Evolutionary conservation across 1,140 invertebrate genomes (phyloP).

Genomic region (Leptonema lineaticorne): DNA sequence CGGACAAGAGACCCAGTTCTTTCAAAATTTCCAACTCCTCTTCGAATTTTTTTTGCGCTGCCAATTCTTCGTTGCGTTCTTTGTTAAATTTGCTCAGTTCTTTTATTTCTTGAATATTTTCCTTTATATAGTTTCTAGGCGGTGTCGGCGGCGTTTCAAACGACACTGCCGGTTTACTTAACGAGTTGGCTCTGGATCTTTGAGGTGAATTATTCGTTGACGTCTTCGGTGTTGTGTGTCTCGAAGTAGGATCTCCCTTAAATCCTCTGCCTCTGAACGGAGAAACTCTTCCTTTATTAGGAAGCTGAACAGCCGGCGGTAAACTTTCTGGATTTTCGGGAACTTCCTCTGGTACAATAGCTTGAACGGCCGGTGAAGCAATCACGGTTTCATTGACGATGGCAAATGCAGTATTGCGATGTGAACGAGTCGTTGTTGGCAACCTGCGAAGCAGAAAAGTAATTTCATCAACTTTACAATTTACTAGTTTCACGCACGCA

Average conservation of each 20-base stretch:
- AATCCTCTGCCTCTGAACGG: constrained; percentile 56
- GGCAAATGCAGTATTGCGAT: constrained; percentile 52
- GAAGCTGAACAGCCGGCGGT: constrained; percentile 46
- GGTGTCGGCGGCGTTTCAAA: constrained; percentile 51
- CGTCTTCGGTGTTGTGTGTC: constrained; percentile 43
- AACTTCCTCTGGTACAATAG: not conserved
- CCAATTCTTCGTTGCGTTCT: constrained; percentile 54
- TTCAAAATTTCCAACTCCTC: constrained; percentile 54
- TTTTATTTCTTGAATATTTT: constrained; percentile 56
- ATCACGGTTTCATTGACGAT: constrained; percentile 48
- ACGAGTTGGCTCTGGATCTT: constrained; percentile 51
- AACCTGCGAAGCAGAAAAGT: constrained; percentile 44
- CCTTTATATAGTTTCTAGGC: constrained; percentile 52
- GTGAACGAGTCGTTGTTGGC: constrained; percentile 49
- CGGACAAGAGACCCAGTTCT: constrained; percentile 50
- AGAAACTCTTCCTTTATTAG: constrained; percentile 45
- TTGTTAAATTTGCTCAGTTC: constrained; percentile 54
- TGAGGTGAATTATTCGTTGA: constrained; percentile 49
- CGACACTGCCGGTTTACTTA: constrained; percentile 46
- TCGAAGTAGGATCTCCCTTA: constrained; percentile 50
- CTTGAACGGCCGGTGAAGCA: constrained; percentile 42
- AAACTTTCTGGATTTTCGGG: constrained; percentile 36
- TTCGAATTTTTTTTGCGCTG: constrained; percentile 49
- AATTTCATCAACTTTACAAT: not conserved
- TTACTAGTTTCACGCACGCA: no score